These are phyloP conservation scores for Pangasius larnaudii DNA, from an alignment of 2,797 vertebrate genomes.

Conservation along the genomic window DNA sequence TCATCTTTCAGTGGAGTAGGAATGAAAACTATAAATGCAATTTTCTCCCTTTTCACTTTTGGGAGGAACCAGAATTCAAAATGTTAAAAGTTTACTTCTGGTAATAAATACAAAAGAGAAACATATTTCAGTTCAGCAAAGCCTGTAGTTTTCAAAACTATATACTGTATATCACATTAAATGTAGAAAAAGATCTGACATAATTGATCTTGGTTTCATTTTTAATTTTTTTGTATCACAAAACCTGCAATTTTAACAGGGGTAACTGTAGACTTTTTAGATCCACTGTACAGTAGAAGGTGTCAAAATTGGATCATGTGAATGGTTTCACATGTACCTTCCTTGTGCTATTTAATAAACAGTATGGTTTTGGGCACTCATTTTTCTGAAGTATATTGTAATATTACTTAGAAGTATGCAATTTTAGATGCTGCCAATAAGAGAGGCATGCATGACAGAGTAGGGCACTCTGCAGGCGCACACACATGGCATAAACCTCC, in stretches of 20 bases:
- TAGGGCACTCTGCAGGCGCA: constrained; percentile 7
- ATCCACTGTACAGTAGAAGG: not conserved
- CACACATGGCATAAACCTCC: constrained; percentile 14
- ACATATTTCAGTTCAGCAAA: constrained; percentile 12
- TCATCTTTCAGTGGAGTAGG: not conserved
- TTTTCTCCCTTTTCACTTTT: not conserved
- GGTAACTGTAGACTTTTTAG: not conserved
- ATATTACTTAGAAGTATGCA: constrained; percentile 15
- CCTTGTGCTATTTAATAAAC: not conserved
- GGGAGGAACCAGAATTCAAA: not conserved
- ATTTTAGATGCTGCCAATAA: constrained; percentile 22
- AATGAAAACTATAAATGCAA: not conserved
- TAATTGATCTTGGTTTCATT: not conserved
- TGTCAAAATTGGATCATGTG: not conserved
- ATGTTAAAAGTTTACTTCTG: not conserved
- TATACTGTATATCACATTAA: not conserved
- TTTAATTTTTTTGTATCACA: not conserved
- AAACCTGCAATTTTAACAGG: not conserved
- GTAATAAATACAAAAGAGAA: not conserved
- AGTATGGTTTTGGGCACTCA: not conserved
- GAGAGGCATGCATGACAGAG: constrained; percentile 34
- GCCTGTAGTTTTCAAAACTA: not conserved
- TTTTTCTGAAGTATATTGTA: constrained; percentile 10
- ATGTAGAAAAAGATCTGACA: not conserved
- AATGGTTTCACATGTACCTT: not conserved